These are phyloP conservation scores for Anthonomus grandis DNA, from an alignment of 1,140 invertebrate species.

Conservation along the genomic window DNA sequence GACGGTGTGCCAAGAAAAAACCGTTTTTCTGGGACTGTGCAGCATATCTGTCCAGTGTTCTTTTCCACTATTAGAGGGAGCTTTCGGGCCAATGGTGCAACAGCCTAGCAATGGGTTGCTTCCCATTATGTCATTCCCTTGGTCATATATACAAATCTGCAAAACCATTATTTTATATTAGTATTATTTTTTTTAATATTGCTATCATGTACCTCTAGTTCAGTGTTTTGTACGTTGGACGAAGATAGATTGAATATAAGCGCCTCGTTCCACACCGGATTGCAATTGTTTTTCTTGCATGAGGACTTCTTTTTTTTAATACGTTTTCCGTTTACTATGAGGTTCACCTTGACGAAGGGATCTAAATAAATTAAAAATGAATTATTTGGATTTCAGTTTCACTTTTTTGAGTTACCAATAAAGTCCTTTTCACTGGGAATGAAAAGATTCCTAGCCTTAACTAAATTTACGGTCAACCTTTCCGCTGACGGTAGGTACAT, in stretches of 20 bases:
- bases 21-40: conserved; percentile 73
- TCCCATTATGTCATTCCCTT: conserved; percentile 62
- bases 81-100: conserved; percentile 66
- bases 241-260: conserved; percentile 84
- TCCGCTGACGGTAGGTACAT: conserved; percentile 85
- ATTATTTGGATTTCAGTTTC: not conserved
- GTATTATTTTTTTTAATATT: not conserved
- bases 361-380: conserved; percentile 53
- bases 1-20: conserved; percentile 81
- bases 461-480: conserved; percentile 74
- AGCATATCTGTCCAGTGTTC: conserved; percentile 81
- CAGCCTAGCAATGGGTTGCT: conserved; percentile 68
- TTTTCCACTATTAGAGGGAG: conserved; percentile 56
- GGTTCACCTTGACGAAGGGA: conserved; percentile 88
- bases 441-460: conserved; percentile 80
- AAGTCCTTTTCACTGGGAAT: conserved; percentile 62
- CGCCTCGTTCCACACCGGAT: conserved; percentile 95
- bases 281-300: conserved; percentile 77
- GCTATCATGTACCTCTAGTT: conserved; percentile 65
- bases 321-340: conserved; percentile 78
- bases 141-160: conserved; percentile 59
- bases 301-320: conserved; percentile 92
- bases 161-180: conserved; percentile 32
- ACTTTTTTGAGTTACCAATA: conserved; percentile 50
- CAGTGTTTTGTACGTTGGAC: conserved; percentile 62